Conservation (phyloP, 1,140 invertebrate species). For the Pachypeltis micranthus region DNA sequence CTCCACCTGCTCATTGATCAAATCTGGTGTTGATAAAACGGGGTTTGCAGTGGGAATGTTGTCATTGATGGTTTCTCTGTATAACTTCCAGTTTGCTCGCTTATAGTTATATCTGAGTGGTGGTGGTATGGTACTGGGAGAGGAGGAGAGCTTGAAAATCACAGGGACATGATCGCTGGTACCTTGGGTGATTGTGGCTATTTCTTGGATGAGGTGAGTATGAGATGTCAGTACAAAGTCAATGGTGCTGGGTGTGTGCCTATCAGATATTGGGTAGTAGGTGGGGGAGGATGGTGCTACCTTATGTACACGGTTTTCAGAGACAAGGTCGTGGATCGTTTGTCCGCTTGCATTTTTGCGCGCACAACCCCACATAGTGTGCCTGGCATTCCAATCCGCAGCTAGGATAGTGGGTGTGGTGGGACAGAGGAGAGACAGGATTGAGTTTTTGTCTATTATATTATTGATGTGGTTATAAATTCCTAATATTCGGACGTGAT, state of each 20-base stretch:
- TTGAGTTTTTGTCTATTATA: not conserved
- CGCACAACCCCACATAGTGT: not conserved
- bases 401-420: not conserved
- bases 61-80: not conserved
- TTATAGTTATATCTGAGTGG: not conserved
- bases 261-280: not conserved
- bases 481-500: not conserved
- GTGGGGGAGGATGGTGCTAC: not conserved
- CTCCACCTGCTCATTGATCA: not conserved
- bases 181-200: not conserved
- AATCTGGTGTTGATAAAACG: not conserved
- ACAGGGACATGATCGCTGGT: not conserved
- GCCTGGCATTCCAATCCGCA: not conserved
- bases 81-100: not conserved
- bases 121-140: not conserved
- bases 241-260: not conserved
- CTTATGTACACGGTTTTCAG: not conserved
- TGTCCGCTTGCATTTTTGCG: not conserved
- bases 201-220: not conserved
- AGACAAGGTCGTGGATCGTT: not conserved
- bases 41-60: not conserved
- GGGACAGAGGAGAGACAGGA: not conserved
- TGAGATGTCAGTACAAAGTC: not conserved
- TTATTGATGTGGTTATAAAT: not conserved
- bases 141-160: not conserved